Evolutionary conservation across 2,113 vertebrate species (phyloP).

Genomic region (Melanocharis versteri): DNA sequence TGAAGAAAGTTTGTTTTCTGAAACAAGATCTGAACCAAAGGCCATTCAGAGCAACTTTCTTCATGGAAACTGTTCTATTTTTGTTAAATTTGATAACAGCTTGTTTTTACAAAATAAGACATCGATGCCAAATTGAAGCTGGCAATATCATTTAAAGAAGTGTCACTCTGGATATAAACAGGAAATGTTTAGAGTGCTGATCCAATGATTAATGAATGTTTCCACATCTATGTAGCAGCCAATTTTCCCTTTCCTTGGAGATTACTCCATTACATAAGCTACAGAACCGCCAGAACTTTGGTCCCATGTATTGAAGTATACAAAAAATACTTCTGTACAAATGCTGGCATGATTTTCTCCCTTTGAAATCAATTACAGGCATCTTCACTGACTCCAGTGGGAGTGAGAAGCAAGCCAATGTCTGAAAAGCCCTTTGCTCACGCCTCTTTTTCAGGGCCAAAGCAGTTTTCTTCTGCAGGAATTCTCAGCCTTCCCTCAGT

Average conservation of each 20-base stretch:
- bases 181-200: conserved; percentile 63
- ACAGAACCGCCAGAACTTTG: background rate
- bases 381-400: background rate
- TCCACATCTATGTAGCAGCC: conserved; percentile 16
- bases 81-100: conserved; percentile 38
- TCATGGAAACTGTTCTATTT: conserved; percentile 27
- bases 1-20: background rate
- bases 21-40: background rate
- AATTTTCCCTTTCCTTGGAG: conserved; percentile 53
- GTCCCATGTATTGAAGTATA: background rate
- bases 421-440: conserved; percentile 4
- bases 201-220: conserved; percentile 53
- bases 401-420: background rate
- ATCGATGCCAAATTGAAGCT: conserved; percentile 9
- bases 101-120: conserved; percentile 45
- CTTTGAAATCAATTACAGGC: conserved; percentile 6
- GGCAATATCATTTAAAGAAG: conserved; percentile 43
- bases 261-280: conserved; percentile 19
- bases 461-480: background rate
- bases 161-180: conserved; percentile 62
- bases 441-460: background rate
- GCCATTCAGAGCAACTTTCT: background rate
- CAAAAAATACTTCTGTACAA: conserved; percentile 20
- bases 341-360: background rate
- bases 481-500: background rate